Conservation (phyloP, 1,140 invertebrate genomes). For the Pteromalus puparum region DNA sequence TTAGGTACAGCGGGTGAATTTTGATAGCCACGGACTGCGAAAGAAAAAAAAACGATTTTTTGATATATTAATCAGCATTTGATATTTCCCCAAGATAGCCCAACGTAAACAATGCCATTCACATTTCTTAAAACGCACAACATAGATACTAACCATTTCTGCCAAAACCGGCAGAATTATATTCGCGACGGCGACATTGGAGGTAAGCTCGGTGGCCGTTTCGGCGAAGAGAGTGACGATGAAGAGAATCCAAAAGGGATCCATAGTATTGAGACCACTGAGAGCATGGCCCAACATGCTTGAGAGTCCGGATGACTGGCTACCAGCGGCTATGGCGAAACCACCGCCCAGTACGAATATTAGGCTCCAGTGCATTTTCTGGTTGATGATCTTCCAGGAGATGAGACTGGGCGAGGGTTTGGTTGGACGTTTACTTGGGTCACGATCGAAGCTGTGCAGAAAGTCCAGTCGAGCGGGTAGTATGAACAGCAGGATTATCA, state of each 20-base stretch:
- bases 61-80: too few species aligned
- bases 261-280: conserved; percentile 66
- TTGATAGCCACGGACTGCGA: conserved; percentile 76
- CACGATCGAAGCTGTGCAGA: conserved; percentile 79
- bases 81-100: background rate
- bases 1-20: conserved; percentile 82
- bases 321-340: conserved; percentile 91
- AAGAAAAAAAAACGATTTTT: conserved; percentile 74
- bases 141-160: conserved; percentile 77
- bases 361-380: conserved; percentile 87
- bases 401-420: conserved; percentile 81
- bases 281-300: conserved; percentile 82
- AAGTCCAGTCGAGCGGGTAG: conserved; percentile 87
- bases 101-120: background rate
- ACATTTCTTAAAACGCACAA: background rate
- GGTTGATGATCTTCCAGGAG: conserved; percentile 87
- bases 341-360: conserved; percentile 88
- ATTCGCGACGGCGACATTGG: conserved; percentile 81
- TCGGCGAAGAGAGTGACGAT: conserved; percentile 75
- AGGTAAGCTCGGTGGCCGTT: conserved; percentile 79
- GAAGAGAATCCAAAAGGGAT: conserved; percentile 65
- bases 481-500: conserved; percentile 88
- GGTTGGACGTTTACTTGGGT: conserved; percentile 76
- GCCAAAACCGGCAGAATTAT: conserved; percentile 80
- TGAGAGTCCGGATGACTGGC: conserved; percentile 86